Conservation (phyloP, 2,888 invertebrate species). For the Erpobdella octoculata region DNA sequence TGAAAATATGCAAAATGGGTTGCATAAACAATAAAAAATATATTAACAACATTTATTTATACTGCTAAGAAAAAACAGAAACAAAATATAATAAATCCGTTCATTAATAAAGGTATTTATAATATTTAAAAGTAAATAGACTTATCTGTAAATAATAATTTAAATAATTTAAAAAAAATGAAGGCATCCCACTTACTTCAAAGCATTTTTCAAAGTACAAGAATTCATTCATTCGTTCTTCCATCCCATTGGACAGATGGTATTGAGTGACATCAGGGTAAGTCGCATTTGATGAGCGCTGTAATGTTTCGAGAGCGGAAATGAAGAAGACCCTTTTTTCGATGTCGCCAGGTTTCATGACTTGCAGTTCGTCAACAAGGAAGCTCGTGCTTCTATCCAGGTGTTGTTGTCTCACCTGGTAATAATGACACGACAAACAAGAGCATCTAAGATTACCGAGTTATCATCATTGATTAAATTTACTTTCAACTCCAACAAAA, state of each 20-base stretch:
- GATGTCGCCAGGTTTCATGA: conserved; percentile 55
- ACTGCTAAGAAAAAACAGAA: neutral
- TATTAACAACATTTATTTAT: no score
- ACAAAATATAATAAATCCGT: neutral
- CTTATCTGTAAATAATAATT: neutral
- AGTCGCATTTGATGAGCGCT: conserved; percentile 58
- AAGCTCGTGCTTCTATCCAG: conserved; percentile 87
- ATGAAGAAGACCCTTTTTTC: conserved; percentile 88
- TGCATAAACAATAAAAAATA: neutral
- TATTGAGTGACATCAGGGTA: conserved; percentile 54
- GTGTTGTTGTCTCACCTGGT: conserved; percentile 87
- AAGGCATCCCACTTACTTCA: conserved; percentile 57
- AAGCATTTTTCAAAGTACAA: conserved; percentile 96
- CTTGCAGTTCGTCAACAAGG: conserved; percentile 85
- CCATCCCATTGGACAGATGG: conserved; percentile 77
- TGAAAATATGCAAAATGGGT: conserved; percentile 35
- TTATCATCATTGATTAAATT: neutral
- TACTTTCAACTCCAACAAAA: no score
- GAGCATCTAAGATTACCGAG: neutral
- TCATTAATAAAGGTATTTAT: neutral
- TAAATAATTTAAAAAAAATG: conserved; percentile 1
- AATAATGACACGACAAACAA: neutral
- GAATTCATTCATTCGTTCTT: conserved; percentile 89
- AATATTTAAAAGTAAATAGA: neutral
- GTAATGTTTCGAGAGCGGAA: conserved; percentile 81